Base-by-base conservation (phyloP, 2,113 vertebrate species). In the Setophaga petechia region DNA sequence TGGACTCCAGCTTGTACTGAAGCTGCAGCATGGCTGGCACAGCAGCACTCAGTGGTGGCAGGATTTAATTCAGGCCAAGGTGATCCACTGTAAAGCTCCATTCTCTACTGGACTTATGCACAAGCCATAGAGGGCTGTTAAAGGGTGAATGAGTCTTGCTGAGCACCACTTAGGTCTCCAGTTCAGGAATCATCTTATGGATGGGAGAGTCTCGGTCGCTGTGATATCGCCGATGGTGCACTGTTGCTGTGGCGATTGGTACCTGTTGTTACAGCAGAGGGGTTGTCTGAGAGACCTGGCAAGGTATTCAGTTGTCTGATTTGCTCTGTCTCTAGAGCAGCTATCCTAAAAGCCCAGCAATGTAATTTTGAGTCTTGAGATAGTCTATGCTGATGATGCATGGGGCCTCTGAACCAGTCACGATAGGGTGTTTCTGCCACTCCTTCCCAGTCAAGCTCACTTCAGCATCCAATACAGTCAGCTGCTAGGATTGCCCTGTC, bases 151-250 rank as follows among this genome's bases (percentile, higher is more conserved):
- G 2, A 47, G 73, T 12, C 24, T 37, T 37, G 35, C 58, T 61
- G 58, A 61, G 11, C 57, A 46, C 15, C 20, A 33, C 27, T 25
- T 46, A 21, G 33, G 9, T 46, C 12, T 67, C 51, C 39, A 66
- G 31, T 18, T 44, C 39, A 35, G 1, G 0, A 31, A 37, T 46
- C 39, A 37, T 24, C 39, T 44, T 8, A 66, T 7, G 12, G 25
- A 55, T 46, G 27, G 62, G 51, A 55, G 35, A 39, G 39, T 9
- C 41, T 55, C 3, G 0, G 41, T 35, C 2, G 0, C 20, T 37
- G 33, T 1, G 0, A 27, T 46, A 46, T 3, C 66, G 39, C 51
- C 0, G 0, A 25, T 3, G 1, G 33, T 24, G 33, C 51, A 55
- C 33, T 35, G 20, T 4, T 37, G 49, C 33, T 55, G 25, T 52